Evolutionary conservation across 2,888 invertebrate genomes (phyloP).

Genomic region (Drosophila cognata): DNA sequence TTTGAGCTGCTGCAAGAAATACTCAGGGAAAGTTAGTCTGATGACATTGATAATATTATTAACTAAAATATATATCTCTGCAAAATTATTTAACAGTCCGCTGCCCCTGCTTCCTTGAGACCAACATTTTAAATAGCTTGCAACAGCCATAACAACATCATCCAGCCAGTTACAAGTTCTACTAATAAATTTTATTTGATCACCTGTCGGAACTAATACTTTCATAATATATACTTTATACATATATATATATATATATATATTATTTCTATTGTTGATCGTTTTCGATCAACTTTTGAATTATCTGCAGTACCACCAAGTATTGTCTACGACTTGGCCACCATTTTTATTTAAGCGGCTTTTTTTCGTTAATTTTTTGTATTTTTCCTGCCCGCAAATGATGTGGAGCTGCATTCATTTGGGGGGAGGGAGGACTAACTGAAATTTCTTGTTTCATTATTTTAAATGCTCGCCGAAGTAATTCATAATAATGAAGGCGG

Average conservation of each 20-base stretch:
- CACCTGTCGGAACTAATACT: constrained; percentile 1
- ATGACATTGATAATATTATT: constrained; percentile 68
- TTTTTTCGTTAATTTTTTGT: neutral
- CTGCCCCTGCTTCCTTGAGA: neutral
- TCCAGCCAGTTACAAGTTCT: constrained; percentile 8
- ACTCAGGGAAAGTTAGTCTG: constrained; percentile 43
- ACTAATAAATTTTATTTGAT: neutral
- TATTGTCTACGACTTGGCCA: neutral
- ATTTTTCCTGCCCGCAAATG: constrained; percentile 3
- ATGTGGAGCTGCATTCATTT: constrained; percentile 10
- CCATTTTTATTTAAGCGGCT: constrained; percentile 12
- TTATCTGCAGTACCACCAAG: neutral
- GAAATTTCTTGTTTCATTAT: constrained; percentile 39
- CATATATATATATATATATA: neutral
- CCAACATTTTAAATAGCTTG: neutral
- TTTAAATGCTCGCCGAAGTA: constrained; percentile 50
- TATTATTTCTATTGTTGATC: constrained; percentile 1
- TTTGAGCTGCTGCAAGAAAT: constrained; percentile 29
- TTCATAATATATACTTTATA: neutral
- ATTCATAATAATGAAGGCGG: constrained; percentile 50
- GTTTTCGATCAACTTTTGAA: constrained; percentile 16
- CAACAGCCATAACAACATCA: neutral
- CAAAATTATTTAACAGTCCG: constrained; percentile 23
- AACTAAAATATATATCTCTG: constrained; percentile 41
- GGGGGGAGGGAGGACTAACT: neutral